phyloP scores from a whole-genome alignment of 2,113 vertebrate genomes.

The Atherinomorus stipes region DNA sequence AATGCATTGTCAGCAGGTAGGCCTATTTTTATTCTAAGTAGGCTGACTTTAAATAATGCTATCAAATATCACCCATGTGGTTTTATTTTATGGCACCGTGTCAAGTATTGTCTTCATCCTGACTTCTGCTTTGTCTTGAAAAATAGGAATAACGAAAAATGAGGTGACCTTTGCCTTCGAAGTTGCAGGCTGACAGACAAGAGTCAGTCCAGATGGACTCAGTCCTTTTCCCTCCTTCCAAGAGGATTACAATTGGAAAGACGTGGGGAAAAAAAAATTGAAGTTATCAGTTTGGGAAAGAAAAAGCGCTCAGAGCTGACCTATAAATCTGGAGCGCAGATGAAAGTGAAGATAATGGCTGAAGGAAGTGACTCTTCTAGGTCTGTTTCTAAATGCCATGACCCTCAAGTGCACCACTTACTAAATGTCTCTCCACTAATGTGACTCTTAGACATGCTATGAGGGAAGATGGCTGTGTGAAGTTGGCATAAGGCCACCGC shows the following conservation, averaged over 20 bases:
- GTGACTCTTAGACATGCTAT: slow-evolving; percentile 52
- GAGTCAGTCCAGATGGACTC: not conserved
- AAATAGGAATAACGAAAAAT: slow-evolving; percentile 19
- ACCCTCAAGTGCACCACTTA: slow-evolving; percentile 35
- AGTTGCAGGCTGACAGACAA: slow-evolving; percentile 12
- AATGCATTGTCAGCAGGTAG: not conserved
- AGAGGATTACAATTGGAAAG: slow-evolving; percentile 1
- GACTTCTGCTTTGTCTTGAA: not conserved
- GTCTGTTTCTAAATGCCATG: slow-evolving; percentile 43
- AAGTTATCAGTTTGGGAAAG: slow-evolving; percentile 9
- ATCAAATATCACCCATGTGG: not conserved
- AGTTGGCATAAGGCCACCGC: slow-evolving; percentile 45
- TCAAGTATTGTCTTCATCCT: not conserved
- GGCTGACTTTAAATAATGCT: not conserved
- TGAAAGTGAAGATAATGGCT: slow-evolving; percentile 28
- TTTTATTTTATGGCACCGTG: not conserved
- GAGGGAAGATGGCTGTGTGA: slow-evolving; percentile 16
- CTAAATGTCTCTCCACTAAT: slow-evolving; percentile 65
- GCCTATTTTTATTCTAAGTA: not conserved
- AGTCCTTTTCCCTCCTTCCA: not conserved
- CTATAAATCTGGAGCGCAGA: slow-evolving; percentile 5
- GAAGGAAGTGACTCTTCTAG: slow-evolving; percentile 48
- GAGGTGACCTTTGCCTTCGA: slow-evolving; percentile 33
- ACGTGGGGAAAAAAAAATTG: not conserved
- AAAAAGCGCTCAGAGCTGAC: not conserved